Evolutionary conservation across 2,113 vertebrate genomes (phyloP).

Genomic region (Pseudopipra pipra): DNA sequence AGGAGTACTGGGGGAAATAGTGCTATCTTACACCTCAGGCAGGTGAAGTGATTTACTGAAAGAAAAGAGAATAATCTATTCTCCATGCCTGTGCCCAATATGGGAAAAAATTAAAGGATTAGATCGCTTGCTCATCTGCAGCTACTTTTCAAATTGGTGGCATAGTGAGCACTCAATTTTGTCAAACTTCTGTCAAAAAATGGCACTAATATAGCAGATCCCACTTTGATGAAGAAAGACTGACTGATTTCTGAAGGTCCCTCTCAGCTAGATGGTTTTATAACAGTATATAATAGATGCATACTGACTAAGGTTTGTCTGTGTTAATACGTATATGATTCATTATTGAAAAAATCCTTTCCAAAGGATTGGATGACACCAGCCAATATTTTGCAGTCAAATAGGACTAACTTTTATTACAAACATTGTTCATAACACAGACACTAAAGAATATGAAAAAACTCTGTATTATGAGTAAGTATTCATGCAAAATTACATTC

Average conservation of each 20-base stretch:
- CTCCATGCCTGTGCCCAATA: neutral
- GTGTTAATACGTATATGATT: neutral
- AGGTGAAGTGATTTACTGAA: neutral
- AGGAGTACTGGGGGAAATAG: rapidly evolving
- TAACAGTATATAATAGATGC: neutral
- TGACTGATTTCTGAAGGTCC: neutral
- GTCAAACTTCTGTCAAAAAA: neutral
- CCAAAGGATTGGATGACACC: neutral
- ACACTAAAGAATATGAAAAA: neutral
- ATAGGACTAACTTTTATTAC: neutral
- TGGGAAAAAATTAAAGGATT: rapidly evolving
- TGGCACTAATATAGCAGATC: neutral
- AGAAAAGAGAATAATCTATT: neutral
- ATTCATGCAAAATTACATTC: neutral
- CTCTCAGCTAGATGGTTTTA: neutral
- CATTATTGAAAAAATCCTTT: neutral
- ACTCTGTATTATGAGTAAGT: neutral
- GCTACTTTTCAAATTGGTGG: neutral
- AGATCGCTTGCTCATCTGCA: neutral
- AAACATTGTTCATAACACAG: neutral
- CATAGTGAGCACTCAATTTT: neutral
- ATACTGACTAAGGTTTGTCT: neutral
- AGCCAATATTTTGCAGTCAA: neutral
- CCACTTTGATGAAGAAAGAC: neutral
- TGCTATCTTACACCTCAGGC: rapidly evolving